A percentile compares a stretch with the other conserved stretches of the same genome.
phyloP scores from a whole-genome alignment of 2,113 vertebrate species.

The Nipponia nippon region DNA sequence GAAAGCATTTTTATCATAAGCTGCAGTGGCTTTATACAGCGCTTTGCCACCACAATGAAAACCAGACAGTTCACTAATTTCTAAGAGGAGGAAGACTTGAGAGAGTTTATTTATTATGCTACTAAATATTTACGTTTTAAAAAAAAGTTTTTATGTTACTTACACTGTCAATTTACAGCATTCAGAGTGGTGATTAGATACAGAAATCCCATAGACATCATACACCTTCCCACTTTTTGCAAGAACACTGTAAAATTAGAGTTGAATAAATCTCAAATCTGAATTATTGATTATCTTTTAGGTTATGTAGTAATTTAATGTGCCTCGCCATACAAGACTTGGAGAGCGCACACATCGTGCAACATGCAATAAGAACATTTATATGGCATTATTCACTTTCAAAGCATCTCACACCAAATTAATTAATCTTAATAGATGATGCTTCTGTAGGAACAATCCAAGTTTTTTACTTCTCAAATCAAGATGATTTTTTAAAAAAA shows the following conservation, averaged over 20 bases:
- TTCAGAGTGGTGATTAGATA: neutral
- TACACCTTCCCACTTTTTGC: neutral
- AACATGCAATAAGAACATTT: neutral
- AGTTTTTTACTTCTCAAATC: neutral
- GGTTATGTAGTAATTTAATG: neutral
- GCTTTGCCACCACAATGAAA: neutral
- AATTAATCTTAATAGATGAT: neutral
- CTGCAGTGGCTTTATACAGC: neutral
- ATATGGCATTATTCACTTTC: neutral
- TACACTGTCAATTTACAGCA: neutral
- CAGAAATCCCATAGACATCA: neutral
- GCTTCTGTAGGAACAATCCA: neutral
- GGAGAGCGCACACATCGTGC: neutral
- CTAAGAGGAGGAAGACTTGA: neutral
- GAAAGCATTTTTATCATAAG: neutral
- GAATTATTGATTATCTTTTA: neutral
- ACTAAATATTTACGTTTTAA: neutral
- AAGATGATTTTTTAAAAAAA: neutral
- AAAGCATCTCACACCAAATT: neutral
- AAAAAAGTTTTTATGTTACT: neutral
- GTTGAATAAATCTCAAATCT: neutral
- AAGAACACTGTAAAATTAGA: neutral
- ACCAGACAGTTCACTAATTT: neutral
- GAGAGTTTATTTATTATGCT: neutral
- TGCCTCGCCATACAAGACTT: neutral